A percentile compares a stretch with the other conserved stretches of the same genome.
phyloP scores from a whole-genome alignment of 2,888 invertebrate species.

The Tillus elongatus region DNA sequence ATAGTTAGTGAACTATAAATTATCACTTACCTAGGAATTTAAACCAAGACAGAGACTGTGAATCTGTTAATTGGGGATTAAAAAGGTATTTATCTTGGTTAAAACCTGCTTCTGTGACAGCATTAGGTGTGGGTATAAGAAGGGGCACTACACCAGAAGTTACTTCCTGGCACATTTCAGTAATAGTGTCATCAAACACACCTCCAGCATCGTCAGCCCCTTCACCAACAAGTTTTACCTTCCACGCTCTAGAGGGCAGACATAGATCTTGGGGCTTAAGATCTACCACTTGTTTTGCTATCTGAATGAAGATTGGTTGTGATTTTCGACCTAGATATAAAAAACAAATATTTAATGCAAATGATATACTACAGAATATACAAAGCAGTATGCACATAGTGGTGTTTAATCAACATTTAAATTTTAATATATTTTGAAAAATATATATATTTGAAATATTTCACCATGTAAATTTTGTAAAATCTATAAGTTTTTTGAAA shows the following conservation, averaged over 20 bases:
- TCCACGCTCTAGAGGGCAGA: constrained; percentile 57
- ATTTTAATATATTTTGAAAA: no score
- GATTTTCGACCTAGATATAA: constrained; percentile 42
- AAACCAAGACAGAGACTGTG: constrained; percentile 49
- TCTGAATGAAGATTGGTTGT: constrained; percentile 53
- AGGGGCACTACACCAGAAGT: constrained; percentile 49
- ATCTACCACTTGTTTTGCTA: constrained; percentile 53
- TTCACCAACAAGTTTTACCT: constrained; percentile 55
- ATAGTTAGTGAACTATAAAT: no score
- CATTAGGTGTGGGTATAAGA: constrained; percentile 54
- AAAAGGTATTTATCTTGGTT: constrained; percentile 53
- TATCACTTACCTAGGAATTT: constrained; percentile 50
- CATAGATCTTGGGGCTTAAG: constrained; percentile 49
- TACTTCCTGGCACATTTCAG: constrained; percentile 58
- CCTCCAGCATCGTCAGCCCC: constrained; percentile 62
- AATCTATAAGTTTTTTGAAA: no score
- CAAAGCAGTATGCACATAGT: constrained; percentile 4
- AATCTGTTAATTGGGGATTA: constrained; percentile 48
- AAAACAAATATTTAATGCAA: no score
- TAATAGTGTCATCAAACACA: constrained; percentile 60
- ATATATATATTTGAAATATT: no score
- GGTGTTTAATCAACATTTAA: no score
- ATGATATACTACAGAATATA: constrained; percentile 1
- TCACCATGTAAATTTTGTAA: no score
- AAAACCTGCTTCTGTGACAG: constrained; percentile 52